Percentiles rank a stretch among this genome's conserved stretches.
Conservation (phyloP, 1,140 invertebrate genomes). For the Euwallacea similis region DNA sequence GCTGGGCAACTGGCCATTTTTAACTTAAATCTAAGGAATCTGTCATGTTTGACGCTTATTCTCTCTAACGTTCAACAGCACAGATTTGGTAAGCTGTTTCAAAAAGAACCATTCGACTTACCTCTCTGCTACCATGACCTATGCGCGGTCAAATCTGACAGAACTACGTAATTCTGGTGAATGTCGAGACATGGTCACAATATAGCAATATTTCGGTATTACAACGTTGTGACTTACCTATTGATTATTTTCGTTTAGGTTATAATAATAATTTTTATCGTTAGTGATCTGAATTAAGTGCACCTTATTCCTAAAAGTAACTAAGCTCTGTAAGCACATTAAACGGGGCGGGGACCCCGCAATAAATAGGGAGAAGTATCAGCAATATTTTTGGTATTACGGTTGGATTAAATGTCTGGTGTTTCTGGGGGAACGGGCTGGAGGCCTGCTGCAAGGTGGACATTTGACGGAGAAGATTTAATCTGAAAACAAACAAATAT, state of each 20-base stretch:
- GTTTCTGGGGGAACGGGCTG: slow-evolving; percentile 1
- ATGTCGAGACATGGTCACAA: background rate
- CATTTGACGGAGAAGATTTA: slow-evolving; percentile 3
- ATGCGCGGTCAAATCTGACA: slow-evolving; percentile 13
- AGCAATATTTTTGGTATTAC: slow-evolving; percentile 49
- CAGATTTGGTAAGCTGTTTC: too few species aligned
- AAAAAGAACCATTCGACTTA: too few species aligned
- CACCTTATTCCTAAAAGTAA: slow-evolving; percentile 50
- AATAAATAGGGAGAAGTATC: slow-evolving; percentile 42
- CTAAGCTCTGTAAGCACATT: slow-evolving; percentile 50
- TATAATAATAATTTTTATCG: slow-evolving; percentile 37
- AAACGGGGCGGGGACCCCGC: slow-evolving; percentile 7
- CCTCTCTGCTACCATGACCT: too few species aligned
- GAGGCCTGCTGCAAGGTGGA: slow-evolving; percentile 4
- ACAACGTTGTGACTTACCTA: background rate
- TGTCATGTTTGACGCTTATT: slow-evolving; percentile 10
- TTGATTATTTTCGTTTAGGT: slow-evolving; percentile 5
- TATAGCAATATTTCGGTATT: slow-evolving; percentile 6
- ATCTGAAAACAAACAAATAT: slow-evolving; percentile 36
- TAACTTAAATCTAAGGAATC: slow-evolving; percentile 7
- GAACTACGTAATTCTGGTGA: background rate
- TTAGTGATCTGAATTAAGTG: slow-evolving; percentile 45
- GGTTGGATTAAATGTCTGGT: slow-evolving; percentile 19
- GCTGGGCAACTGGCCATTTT: too few species aligned
- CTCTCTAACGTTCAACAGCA: background rate